Evolutionary conservation across 1,140 invertebrate species (phyloP), one percentile per base, ranked within the genome.

Genomic region (Lordiphosa collinella): DNA sequence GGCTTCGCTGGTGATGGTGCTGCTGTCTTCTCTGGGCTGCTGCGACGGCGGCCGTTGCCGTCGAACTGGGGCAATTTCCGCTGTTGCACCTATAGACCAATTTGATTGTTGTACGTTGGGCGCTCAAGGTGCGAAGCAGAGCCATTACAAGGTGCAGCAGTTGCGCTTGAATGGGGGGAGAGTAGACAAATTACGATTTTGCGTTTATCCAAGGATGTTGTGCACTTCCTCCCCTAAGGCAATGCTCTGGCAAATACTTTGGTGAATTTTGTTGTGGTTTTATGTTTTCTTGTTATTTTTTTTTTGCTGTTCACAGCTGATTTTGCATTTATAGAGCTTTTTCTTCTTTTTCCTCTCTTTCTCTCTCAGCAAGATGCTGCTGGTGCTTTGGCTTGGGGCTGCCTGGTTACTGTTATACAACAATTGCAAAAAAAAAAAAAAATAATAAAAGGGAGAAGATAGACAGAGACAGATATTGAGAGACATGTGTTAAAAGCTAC

Each of bases 51-150:
- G 36, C 52, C 10, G 34, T 58, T 31, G 52, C 62, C 41, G 46
- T 50, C 29, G 57, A 40, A 18, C 44, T 48, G 50, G 46, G 49
- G 43, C 52, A 63, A 29, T 52, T 63, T 40, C 38, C 61, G 53
- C 40, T 53, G 14, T 48, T 73, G 49, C 66, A 67, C 44, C 62
- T 80, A 56, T 79, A 86, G 47, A 82, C 84, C 59, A 88, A 73
- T 63, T 74, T 75, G 31, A 65, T 57, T 69, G 73, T 60, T 62
- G 86, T 75, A 69, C 87, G 87, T 57, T 85, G 75, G 59, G 72
- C 69, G 78, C 71, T 78, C 53, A 88, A 49, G 25, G 79, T 86
- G 78, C 88, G 88, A 65, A 89, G 72, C 72, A 88, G 79, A 84
- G 88, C 88, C 88, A 89, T 89, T 76, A 88, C 86, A 88, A 65